These are phyloP conservation scores for Megaceryle torquata DNA, from an alignment of 2,113 vertebrate species.

Conservation along the genomic window DNA sequence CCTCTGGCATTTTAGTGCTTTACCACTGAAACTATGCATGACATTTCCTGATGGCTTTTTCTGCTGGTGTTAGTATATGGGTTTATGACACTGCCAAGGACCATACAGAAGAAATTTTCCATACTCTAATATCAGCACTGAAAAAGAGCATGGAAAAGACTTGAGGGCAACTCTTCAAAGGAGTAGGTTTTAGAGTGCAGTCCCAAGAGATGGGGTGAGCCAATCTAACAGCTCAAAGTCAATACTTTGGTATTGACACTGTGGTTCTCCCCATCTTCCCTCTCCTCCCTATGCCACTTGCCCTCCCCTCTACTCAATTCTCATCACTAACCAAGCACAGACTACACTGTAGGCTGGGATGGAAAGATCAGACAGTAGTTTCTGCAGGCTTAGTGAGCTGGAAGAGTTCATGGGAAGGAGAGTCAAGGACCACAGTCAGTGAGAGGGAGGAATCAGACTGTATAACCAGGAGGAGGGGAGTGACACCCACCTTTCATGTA, in stretches of 20 bases:
- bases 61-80: background rate
- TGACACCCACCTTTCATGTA: accelerated
- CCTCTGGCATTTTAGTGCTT: background rate
- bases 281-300: accelerated
- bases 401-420: background rate
- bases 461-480: background rate
- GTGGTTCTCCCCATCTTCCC: background rate
- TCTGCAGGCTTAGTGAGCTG: background rate
- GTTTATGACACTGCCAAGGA: background rate
- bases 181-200: background rate
- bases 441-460: background rate
- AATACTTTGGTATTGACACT: background rate
- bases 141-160: background rate
- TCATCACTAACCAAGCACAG: background rate
- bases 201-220: background rate
- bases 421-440: background rate
- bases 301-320: background rate
- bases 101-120: background rate
- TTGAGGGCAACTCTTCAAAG: background rate
- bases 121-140: background rate
- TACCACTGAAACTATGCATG: background rate
- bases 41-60: background rate
- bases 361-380: background rate
- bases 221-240: background rate
- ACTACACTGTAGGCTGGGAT: background rate